Base-by-base conservation (phyloP, 2,113 vertebrate species). In the Gymnocephalus cernua region DNA sequence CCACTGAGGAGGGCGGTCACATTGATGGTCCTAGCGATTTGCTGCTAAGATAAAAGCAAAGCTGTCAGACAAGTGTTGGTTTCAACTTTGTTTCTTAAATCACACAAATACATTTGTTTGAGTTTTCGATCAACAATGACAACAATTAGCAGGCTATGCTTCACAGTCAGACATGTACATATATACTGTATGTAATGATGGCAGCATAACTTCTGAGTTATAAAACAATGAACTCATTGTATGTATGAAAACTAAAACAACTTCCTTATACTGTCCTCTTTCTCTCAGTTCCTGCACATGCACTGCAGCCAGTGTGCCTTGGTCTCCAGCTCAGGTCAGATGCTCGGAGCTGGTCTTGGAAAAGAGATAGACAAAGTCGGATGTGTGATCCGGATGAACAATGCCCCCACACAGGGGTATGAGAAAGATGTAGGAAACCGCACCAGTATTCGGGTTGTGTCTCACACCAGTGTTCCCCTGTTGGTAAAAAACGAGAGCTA, bases 271-370 rank as follows among this genome's bases (percentile, higher is more conserved):
- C 56, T 1, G 25, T 25, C 27, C 41, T 47, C 32, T 56, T 13
- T 45, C 23, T 69, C 48, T 57, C 84, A 96, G 94, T 82, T 91
- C 35, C 81, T 96, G 79, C 29, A 66, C 75, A 75, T 4, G 86
- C 81, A 0, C 86, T 98, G 96, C 79, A 93, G 6, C 68, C 94
- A 71, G 67, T 99, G 98, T 21, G 97, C 97, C 3, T 1, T 99
- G 21, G 96, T 99, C 23, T 99, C 98, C 92, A 99, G 97, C 93
- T 99, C 98, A 0, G 98, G 98, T 5, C 98, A 99, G 95, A 97
- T 99, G 97, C 86, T 97, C 61, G 93, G 96, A n/a, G 95, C 96
- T 0, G 94, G 27, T n/a, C 86, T 92, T 11, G 97, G 97, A 0
- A 50, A 72, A 0, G 88, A 95, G 93, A 97, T 99, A 1, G 97